Evolutionary conservation across 1,140 invertebrate genomes (phyloP).

Genomic region (Apis laboriosa): DNA sequence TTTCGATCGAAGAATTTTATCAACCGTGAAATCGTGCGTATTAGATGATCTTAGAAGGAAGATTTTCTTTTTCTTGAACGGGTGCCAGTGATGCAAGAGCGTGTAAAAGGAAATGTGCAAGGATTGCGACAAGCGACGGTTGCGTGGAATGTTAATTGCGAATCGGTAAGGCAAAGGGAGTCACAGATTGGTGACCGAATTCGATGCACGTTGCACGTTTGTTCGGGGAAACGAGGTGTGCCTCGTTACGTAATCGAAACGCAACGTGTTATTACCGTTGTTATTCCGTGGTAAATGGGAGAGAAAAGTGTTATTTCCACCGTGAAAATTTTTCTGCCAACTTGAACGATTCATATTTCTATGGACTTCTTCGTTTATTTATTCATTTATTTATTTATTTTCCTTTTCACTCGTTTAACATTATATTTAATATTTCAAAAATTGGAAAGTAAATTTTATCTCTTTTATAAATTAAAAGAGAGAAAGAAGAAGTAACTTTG

Average conservation of each 20-base stretch:
- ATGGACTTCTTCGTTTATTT: too few species aligned
- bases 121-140: background rate
- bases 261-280: background rate
- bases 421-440: too few species aligned
- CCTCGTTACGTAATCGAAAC: background rate
- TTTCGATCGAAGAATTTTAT: too few species aligned
- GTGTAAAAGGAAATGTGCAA: background rate
- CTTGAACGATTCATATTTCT: too few species aligned
- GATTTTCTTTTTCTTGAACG: background rate
- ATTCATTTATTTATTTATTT: too few species aligned
- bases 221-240: background rate
- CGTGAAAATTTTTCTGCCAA: too few species aligned
- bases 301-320: background rate
- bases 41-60: too few species aligned
- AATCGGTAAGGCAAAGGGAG: background rate
- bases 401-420: too few species aligned
- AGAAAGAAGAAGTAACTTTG: rapidly evolving
- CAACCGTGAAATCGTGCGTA: too few species aligned
- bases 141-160: background rate
- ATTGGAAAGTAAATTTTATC: too few species aligned
- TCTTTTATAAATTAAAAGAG: too few species aligned
- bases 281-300: background rate
- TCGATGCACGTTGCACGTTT: conserved; percentile 17
- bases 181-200: background rate
- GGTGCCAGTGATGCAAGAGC: background rate